phyloP scores from a whole-genome alignment of 2,113 vertebrate species.

The Semicossyphus pulcher region DNA sequence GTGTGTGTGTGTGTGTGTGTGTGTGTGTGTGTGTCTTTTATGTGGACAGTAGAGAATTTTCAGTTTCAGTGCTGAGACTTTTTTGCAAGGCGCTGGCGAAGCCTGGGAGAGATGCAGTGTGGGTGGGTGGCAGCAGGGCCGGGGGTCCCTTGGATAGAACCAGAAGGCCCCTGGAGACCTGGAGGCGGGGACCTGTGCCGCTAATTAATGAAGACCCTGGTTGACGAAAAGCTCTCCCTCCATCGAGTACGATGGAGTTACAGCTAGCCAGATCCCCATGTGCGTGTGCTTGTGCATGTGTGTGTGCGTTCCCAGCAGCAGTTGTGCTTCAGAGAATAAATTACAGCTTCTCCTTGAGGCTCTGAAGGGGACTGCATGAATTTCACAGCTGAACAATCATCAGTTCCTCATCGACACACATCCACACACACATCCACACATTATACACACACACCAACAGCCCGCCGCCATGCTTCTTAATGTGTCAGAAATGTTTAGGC shows the following conservation, averaged over 20 bases:
- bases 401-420: slow-evolving; percentile 43
- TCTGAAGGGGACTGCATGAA: slow-evolving; percentile 70
- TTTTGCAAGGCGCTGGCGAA: slow-evolving; percentile 2
- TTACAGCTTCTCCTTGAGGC: slow-evolving; percentile 67
- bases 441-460: slow-evolving; percentile 3
- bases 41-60: neutral
- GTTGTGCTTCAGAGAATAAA: slow-evolving; percentile 67
- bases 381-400: slow-evolving; percentile 73
- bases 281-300: slow-evolving; percentile 21
- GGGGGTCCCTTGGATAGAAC: slow-evolving; percentile 32
- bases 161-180: slow-evolving; percentile 33
- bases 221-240: slow-evolving; percentile 56
- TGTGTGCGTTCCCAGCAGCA: slow-evolving; percentile 17
- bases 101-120: slow-evolving; percentile 61
- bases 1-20: neutral
- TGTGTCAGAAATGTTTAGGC: slow-evolving; percentile 4
- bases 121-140: slow-evolving; percentile 36
- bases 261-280: slow-evolving; percentile 12
- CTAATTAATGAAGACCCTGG: slow-evolving; percentile 74
- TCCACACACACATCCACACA: slow-evolving; percentile 1
- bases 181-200: slow-evolving; percentile 40
- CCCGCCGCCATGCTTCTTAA: neutral
- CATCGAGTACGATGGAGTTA: slow-evolving; percentile 14
- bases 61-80: neutral
- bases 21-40: neutral